Percentiles rank a stretch among this genome's conserved stretches.
These are phyloP conservation scores for Myrmophylax atrothorax DNA, from an alignment of 2,113 vertebrate genomes.

Conservation along the genomic window DNA sequence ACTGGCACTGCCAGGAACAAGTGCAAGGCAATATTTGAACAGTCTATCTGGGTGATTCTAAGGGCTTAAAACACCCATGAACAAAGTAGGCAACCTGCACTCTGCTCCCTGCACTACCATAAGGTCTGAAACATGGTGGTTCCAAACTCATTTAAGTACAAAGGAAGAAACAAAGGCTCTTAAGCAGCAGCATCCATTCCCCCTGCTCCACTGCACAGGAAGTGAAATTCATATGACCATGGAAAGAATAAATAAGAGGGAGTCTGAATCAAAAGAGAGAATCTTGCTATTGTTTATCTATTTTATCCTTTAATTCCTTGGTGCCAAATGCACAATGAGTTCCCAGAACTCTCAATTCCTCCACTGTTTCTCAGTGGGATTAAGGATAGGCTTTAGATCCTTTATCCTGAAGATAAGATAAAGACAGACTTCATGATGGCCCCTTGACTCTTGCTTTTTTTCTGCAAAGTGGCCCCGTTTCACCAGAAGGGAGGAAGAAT, in stretches of 20 bases:
- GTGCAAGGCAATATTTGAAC: background rate
- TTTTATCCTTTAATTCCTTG: background rate
- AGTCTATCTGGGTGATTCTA: background rate
- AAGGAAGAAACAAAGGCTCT: background rate
- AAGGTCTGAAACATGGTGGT: background rate
- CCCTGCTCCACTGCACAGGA: background rate
- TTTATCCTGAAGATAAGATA: background rate
- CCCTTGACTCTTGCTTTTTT: background rate
- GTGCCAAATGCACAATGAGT: background rate
- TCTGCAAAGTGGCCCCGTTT: background rate
- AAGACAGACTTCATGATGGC: background rate
- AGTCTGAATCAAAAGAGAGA: background rate
- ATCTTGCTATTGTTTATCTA: background rate
- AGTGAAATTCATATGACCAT: background rate
- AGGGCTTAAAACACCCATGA: background rate
- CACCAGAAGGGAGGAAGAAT: background rate
- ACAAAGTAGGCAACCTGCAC: background rate
- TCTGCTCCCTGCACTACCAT: background rate
- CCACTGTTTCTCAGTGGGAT: background rate
- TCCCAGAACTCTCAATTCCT: background rate
- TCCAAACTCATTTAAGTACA: background rate
- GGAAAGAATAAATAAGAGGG: background rate
- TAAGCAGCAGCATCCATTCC: background rate
- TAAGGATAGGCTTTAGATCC: background rate
- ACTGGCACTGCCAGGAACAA: background rate